Evolutionary conservation across 2,113 vertebrate genomes (phyloP), one percentile per base, ranked within the genome.

Genomic region (Oreochromis tanganicae): DNA sequence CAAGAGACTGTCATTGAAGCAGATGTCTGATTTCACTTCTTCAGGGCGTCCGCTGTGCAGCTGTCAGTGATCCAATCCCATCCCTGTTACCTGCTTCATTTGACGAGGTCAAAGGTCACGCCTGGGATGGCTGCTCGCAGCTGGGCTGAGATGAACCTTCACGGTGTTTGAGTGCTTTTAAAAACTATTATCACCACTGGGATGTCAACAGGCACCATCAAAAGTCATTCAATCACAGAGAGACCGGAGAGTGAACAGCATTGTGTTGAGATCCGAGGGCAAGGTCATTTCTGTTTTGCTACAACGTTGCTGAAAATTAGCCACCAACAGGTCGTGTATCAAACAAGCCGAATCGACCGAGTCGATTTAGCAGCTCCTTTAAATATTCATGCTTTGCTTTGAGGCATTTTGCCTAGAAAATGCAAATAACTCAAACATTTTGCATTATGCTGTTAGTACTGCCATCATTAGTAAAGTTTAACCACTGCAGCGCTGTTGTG

Each of bases 61-160:
- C 90, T 94, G 94, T 91, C 90, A 91, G 29, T 10, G 94, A 95
- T 94, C 87, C 93, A 94, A 96, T 96, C 91, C 87, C 85, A 85
- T 90, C 88, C 88, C 93, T 75, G 91, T 96, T 96, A 95, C 94
- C 96, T 95, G 96, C 94, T 90, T 94, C 94, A 94, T 89, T 96
- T 94, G 88, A 85, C 87, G 54, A 79, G 94, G 94, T 95, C 93
- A 94, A 34, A 94, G 95, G 93, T 93, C 91, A 84, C 21, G 4
- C 82, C 57, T 71, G 80, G 16, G 27, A 90, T 32, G 86, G 52
- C 54, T 87, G 54, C 79, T 88, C 32, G 50, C 91, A 91, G 91
- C 91, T 71, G 90, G 79, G 85, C 85, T 32, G 78, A 73, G 71
- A 89, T 92, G 91, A 83, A 89, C 88, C 52, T 3, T 59, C 32